Evolutionary conservation across 1,140 invertebrate species (phyloP).

Genomic region (Brachionus rubens): DNA sequence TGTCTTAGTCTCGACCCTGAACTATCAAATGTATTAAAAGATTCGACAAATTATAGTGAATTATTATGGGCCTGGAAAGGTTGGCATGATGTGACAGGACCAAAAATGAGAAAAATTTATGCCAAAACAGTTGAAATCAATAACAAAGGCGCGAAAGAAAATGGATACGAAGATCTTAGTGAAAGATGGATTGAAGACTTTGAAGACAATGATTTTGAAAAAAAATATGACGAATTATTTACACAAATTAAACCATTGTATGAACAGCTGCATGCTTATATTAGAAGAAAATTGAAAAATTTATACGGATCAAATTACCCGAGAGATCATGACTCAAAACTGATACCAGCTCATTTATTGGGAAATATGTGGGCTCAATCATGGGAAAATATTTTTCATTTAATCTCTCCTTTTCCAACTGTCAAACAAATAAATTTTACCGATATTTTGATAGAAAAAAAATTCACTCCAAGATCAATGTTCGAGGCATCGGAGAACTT

Average conservation of each 20-base stretch:
- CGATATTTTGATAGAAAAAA: conserved; percentile 66
- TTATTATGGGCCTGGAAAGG: conserved; percentile 52
- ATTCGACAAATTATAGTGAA: conserved; percentile 49
- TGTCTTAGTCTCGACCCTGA: conserved; percentile 49
- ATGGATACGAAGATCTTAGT: conserved; percentile 53
- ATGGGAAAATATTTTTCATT: conserved; percentile 77
- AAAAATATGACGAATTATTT: conserved; percentile 51
- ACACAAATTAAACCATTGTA: conserved; percentile 54
- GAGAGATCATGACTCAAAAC: conserved; percentile 60
- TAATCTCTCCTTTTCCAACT: conserved; percentile 72
- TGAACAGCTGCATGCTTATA: conserved; percentile 56
- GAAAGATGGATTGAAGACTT: conserved; percentile 52
- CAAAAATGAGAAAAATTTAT: conserved; percentile 50
- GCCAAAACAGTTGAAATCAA: conserved; percentile 49
- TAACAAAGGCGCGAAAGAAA: conserved; percentile 52
- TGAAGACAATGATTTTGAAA: conserved; percentile 52
- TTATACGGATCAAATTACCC: conserved; percentile 51
- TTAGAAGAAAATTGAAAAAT: conserved; percentile 51
- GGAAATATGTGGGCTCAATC: conserved; percentile 86
- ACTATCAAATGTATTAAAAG: conserved; percentile 51
- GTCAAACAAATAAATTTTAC: conserved; percentile 72
- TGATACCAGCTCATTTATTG: conserved; percentile 84
- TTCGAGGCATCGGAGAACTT: conserved; percentile 11
- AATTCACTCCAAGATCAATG: conserved; percentile 1
- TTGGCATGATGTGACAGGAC: conserved; percentile 54